Conservation (phyloP, 2,113 vertebrate genomes). For the Ammodytes marinus region DNA sequence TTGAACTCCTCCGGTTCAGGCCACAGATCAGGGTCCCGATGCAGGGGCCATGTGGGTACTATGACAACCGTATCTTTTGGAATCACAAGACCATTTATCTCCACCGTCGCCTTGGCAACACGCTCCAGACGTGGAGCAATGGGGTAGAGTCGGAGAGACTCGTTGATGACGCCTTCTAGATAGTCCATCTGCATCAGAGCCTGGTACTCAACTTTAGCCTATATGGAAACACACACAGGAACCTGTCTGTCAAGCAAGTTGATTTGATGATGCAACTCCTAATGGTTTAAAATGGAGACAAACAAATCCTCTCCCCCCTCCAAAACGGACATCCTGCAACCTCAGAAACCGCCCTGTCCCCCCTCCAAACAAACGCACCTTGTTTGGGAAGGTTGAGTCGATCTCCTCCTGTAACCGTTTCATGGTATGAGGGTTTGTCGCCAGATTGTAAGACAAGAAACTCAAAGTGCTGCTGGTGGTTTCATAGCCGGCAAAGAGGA, state of each 20-base stretch:
- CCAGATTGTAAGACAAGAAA: conserved; percentile 85
- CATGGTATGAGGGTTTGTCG: conserved; percentile 84
- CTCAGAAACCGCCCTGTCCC: background rate
- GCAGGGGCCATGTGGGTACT: conserved; percentile 80
- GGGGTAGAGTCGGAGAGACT: conserved; percentile 86
- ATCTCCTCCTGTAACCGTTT: conserved; percentile 86
- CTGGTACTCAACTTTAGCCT: conserved; percentile 80
- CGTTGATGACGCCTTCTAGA: conserved; percentile 87
- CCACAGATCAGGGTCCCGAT: conserved; percentile 78
- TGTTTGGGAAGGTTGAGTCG: conserved; percentile 82
- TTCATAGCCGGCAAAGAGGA: conserved; percentile 89
- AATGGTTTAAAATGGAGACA: background rate
- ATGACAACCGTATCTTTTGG: conserved; percentile 77
- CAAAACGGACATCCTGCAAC: too few relatives aligned
- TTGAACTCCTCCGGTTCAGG: conserved; percentile 84
- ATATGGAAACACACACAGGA: background rate
- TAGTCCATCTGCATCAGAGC: conserved; percentile 88
- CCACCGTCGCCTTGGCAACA: conserved; percentile 86
- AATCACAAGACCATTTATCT: conserved; percentile 85
- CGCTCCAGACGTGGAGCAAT: conserved; percentile 78
- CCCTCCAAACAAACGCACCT: conserved; percentile 70
- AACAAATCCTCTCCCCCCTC: background rate
- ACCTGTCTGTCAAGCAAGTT: too few relatives aligned
- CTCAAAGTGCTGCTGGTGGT: conserved; percentile 85
- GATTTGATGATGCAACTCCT: background rate